These are phyloP conservation scores for Ophion ventricosus DNA, from an alignment of 2,888 invertebrate species.

Conservation along the genomic window DNA sequence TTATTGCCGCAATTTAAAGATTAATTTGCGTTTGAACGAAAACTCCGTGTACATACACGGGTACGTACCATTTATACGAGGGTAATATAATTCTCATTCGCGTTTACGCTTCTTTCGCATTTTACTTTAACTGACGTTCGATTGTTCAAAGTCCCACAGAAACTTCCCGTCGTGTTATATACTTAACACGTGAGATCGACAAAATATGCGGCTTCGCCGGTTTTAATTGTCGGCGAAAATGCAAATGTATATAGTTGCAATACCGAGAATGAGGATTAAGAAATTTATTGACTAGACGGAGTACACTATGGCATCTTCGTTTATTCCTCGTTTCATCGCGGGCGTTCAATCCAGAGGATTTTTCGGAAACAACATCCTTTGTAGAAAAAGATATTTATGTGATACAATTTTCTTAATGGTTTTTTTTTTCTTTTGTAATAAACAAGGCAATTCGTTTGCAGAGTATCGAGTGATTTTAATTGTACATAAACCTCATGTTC, in stretches of 20 bases:
- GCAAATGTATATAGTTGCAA: background rate
- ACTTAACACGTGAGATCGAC: slow-evolving; percentile 16
- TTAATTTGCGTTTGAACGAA: slow-evolving; percentile 70
- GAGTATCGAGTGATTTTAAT: background rate
- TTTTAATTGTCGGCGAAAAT: slow-evolving; percentile 14
- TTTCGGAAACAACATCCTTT: background rate
- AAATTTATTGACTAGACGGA: background rate
- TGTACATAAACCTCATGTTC: too few species aligned
- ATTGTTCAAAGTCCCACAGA: slow-evolving; percentile 33
- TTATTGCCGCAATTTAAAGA: slow-evolving; percentile 73
- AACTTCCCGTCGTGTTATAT: background rate
- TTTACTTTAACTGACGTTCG: slow-evolving; percentile 26
- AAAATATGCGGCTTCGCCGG: slow-evolving; percentile 11
- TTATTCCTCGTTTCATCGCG: background rate
- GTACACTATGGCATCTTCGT: background rate
- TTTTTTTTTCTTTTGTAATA: background rate
- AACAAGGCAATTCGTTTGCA: background rate
- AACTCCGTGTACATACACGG: background rate
- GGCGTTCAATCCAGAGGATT: background rate
- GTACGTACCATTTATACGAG: background rate
- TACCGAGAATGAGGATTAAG: background rate
- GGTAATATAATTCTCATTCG: slow-evolving; percentile 25
- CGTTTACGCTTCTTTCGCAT: slow-evolving; percentile 12
- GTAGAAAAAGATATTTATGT: background rate
- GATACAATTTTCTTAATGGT: background rate